Conservation (phyloP, 1,140 invertebrate genomes). For the Anastrepha ludens region DNA sequence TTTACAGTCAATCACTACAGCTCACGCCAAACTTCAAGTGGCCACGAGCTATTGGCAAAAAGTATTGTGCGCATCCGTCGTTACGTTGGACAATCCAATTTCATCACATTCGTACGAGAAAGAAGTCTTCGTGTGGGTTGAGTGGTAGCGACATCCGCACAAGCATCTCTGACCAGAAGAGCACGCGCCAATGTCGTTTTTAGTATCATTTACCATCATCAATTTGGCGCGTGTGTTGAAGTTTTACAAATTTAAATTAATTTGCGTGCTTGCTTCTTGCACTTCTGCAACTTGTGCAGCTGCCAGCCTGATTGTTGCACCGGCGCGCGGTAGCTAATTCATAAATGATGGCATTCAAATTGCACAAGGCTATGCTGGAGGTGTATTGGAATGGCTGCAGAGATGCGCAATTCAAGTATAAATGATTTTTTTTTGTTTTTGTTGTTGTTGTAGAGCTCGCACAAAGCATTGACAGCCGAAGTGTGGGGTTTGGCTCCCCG, state of each 20-base stretch:
- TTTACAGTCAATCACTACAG: constrained; percentile 42
- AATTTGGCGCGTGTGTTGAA: constrained; percentile 18
- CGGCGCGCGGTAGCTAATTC: background rate
- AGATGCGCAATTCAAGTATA: background rate
- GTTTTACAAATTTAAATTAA: constrained; percentile 37
- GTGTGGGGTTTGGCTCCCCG: too few species aligned
- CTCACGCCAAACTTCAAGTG: background rate
- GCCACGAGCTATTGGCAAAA: background rate
- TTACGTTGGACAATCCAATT: too few species aligned
- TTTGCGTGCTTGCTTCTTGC: background rate
- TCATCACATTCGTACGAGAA: background rate
- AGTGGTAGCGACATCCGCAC: too few species aligned
- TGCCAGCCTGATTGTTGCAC: background rate
- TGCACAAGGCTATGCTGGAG: background rate
- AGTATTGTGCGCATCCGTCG: too few species aligned
- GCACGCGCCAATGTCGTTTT: background rate
- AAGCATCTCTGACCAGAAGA: background rate
- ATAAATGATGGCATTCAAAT: constrained; percentile 30
- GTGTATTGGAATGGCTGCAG: background rate
- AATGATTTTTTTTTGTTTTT: too few species aligned
- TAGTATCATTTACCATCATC: background rate
- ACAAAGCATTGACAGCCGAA: too few species aligned
- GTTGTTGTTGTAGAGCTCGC: too few species aligned
- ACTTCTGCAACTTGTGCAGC: background rate
- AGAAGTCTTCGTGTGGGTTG: background rate